A percentile compares a stretch with the other conserved stretches of the same genome.
These are phyloP conservation scores for Kryptopterus vitreolus DNA, from an alignment of 2,797 vertebrate species.

Conservation along the genomic window DNA sequence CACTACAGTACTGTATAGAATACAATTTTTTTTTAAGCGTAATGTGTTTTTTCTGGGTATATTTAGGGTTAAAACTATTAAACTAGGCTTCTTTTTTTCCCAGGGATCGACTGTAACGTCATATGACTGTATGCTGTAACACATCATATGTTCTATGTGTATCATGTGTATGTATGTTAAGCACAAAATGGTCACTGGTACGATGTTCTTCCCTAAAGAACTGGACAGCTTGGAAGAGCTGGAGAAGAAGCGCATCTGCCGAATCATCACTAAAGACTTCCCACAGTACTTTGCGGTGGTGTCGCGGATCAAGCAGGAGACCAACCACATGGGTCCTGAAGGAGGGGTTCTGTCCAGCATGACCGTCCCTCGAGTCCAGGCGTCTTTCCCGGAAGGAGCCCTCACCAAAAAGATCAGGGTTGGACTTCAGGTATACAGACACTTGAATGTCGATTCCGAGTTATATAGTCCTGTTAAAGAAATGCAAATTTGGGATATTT, in stretches of 20 bases:
- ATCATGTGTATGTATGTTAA: neutral
- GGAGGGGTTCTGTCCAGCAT: slow-evolving; percentile 90
- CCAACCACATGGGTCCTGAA: slow-evolving; percentile 95
- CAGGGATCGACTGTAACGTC: too few species aligned
- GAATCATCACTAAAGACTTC: slow-evolving; percentile 96
- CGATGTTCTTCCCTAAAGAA: slow-evolving; percentile 44
- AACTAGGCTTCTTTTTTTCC: too few species aligned
- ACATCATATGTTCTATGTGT: neutral
- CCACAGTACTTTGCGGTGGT: slow-evolving; percentile 99
- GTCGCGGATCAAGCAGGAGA: slow-evolving; percentile 96
- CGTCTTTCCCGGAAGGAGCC: slow-evolving; percentile 94
- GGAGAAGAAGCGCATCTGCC: slow-evolving; percentile 95
- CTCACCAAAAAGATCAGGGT: slow-evolving; percentile 97
- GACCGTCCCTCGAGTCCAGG: slow-evolving; percentile 88
- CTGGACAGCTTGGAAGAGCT: slow-evolving; percentile 81
- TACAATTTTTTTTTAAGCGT: too few species aligned
- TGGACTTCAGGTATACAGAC: slow-evolving; percentile 86
- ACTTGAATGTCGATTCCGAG: neutral
- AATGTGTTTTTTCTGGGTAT: too few species aligned
- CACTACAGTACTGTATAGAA: too few species aligned
- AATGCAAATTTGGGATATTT: neutral
- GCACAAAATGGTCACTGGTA: neutral
- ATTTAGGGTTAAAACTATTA: too few species aligned
- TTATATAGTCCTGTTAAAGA: neutral
- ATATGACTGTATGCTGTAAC: neutral